phyloP scores from a whole-genome alignment of 2,113 vertebrate genomes.

The Sphyrna mokarran region DNA sequence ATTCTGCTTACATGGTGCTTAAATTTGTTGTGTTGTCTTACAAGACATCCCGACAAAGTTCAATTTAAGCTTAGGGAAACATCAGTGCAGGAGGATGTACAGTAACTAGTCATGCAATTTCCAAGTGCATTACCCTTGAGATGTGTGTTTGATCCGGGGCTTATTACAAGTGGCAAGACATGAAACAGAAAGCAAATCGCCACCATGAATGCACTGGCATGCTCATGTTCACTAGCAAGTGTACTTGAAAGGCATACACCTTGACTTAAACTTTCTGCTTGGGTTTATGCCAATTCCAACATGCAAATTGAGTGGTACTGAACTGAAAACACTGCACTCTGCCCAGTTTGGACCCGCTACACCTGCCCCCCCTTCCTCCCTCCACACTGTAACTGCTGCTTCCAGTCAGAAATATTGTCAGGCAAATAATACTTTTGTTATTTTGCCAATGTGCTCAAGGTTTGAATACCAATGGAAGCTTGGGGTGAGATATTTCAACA shows the following conservation, averaged over 20 bases:
- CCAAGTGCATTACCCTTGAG: not conserved
- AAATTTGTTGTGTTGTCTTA: not conserved
- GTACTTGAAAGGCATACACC: not conserved
- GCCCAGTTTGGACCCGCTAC: not conserved
- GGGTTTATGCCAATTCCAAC: not conserved
- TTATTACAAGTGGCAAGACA: not conserved
- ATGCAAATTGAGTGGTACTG: not conserved
- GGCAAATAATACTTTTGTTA: not conserved
- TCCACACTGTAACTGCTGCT: not conserved
- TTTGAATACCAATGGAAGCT: not conserved
- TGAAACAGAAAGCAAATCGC: not conserved
- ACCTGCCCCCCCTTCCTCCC: not conserved
- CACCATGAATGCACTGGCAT: not conserved
- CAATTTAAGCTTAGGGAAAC: not conserved
- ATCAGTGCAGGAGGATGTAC: not conserved
- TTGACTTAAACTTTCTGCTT: not conserved
- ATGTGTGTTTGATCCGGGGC: not conserved
- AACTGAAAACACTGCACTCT: not conserved
- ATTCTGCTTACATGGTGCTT: not conserved
- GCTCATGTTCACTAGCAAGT: not conserved
- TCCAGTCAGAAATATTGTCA: not conserved
- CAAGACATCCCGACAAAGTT: not conserved
- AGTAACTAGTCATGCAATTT: not conserved
- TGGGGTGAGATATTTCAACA: not conserved
- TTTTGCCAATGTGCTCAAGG: not conserved